phyloP scores from a whole-genome alignment of 2,888 invertebrate genomes.

The Scaptomyza cyrtandrae region DNA sequence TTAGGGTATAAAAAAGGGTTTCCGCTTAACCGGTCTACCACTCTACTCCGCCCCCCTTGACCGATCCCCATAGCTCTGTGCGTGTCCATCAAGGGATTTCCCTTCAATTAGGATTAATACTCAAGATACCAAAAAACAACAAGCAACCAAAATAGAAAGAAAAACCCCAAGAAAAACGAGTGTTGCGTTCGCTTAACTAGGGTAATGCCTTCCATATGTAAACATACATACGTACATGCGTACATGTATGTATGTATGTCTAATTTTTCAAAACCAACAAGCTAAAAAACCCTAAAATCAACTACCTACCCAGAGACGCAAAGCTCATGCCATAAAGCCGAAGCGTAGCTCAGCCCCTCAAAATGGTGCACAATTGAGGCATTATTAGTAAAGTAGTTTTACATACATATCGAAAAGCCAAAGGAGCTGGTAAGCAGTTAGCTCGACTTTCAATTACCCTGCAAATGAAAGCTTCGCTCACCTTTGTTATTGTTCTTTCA shows the following conservation, averaged over 20 bases:
- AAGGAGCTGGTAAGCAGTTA: neutral
- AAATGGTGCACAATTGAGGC: conserved; percentile 76
- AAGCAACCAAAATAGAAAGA: conserved; percentile 22
- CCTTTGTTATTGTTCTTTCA: too few species aligned
- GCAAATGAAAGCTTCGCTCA: neutral
- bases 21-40: conserved; percentile 45
- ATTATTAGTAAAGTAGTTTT: conserved; percentile 80
- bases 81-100: conserved; percentile 81
- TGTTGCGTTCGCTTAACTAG: conserved; percentile 56
- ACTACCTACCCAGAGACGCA: conserved; percentile 11
- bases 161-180: conserved; percentile 23
- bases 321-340: conserved; percentile 42
- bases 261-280: conserved; percentile 6
- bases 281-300: conserved; percentile 28
- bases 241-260: neutral
- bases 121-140: conserved; percentile 70
- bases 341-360: conserved; percentile 34
- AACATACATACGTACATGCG: conserved; percentile 3
- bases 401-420: conserved; percentile 34
- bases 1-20: conserved; percentile 57
- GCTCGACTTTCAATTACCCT: conserved; percentile 13
- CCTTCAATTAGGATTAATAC: conserved; percentile 83
- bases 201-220: conserved; percentile 55
- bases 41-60: neutral
- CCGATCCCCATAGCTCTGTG: conserved; percentile 46